phyloP scores from a whole-genome alignment of 1,140 invertebrate species.

The Hylaeus volcanicus region DNA sequence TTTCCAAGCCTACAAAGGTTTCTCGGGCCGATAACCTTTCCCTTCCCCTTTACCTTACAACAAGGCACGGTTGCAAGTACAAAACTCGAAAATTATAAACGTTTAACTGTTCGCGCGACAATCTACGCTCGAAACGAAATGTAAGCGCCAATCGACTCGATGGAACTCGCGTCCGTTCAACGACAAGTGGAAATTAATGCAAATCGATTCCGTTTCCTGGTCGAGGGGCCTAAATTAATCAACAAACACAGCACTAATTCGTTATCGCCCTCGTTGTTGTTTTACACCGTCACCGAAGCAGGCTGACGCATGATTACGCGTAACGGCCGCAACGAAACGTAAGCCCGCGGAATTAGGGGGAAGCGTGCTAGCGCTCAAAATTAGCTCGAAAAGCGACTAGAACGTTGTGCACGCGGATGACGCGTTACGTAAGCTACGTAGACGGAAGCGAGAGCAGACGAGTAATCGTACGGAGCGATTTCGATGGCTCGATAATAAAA shows the following conservation, averaged over 20 bases:
- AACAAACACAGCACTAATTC: neutral
- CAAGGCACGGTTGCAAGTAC: too few relatives aligned
- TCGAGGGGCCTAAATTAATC: too few relatives aligned
- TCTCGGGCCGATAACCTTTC: neutral
- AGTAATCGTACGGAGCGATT: conserved; percentile 47
- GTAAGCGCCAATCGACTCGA: too few relatives aligned
- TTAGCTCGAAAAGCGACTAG: conserved; percentile 47
- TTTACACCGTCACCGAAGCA: too few relatives aligned
- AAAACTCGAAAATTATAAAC: too few relatives aligned
- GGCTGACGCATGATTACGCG: neutral
- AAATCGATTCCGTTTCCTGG: too few relatives aligned
- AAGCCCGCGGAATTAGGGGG: conserved; percentile 24
- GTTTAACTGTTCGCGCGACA: too few relatives aligned
- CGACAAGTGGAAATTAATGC: too few relatives aligned
- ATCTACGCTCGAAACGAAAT: too few relatives aligned
- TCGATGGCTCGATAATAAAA: conserved; percentile 50
- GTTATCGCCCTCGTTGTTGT: neutral
- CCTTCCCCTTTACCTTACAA: too few relatives aligned
- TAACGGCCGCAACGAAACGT: neutral
- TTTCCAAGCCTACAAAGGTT: neutral
- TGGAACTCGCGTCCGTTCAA: too few relatives aligned
- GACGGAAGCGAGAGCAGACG: conserved; percentile 40
- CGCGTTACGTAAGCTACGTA: conserved; percentile 41
- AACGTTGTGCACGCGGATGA: conserved; percentile 38
- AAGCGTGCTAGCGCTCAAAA: conserved; percentile 33